A percentile compares a stretch with the other conserved stretches of the same genome.
Conservation (phyloP, 2,888 invertebrate species). For the Melanophora roralis region DNA sequence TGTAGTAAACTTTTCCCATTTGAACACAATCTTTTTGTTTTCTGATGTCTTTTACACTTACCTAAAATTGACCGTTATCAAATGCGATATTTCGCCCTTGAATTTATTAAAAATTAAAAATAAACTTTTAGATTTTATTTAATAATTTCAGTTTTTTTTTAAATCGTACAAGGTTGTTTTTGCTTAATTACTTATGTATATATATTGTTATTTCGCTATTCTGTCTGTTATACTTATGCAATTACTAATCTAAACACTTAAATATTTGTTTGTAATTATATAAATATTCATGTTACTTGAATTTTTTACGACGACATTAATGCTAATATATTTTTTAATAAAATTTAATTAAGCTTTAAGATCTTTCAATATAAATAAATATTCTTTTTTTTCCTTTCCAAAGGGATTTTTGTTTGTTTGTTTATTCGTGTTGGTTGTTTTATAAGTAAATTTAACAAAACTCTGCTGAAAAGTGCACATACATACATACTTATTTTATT, state of each 20-base stretch:
- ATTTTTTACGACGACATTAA: constrained; percentile 59
- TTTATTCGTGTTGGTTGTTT: constrained; percentile 63
- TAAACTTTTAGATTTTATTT: not conserved
- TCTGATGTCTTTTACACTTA: too few relatives aligned
- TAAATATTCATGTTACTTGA: constrained; percentile 50
- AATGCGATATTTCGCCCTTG: too few relatives aligned
- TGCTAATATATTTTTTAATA: constrained; percentile 49
- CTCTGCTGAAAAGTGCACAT: constrained; percentile 69
- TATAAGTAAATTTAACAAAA: constrained; percentile 70
- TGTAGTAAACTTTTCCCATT: too few relatives aligned
- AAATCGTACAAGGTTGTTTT: constrained; percentile 52
- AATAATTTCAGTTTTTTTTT: constrained; percentile 45
- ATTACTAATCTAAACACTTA: constrained; percentile 71
- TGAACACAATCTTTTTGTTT: too few relatives aligned
- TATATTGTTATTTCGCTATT: constrained; percentile 59
- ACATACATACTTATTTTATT: constrained; percentile 63
- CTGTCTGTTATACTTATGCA: constrained; percentile 61
- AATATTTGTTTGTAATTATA: constrained; percentile 57
- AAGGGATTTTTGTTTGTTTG: constrained; percentile 53
- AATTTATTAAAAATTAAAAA: not conserved
- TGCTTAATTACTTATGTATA: constrained; percentile 56
- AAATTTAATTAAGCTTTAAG: constrained; percentile 42
- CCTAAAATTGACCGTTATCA: too few relatives aligned
- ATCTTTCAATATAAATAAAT: constrained; percentile 40
- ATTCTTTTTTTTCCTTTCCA: constrained; percentile 34